Evolutionary conservation across 2,113 vertebrate species (phyloP), one percentile per base, ranked within the genome.

Genomic region (Lagopus leucura): DNA sequence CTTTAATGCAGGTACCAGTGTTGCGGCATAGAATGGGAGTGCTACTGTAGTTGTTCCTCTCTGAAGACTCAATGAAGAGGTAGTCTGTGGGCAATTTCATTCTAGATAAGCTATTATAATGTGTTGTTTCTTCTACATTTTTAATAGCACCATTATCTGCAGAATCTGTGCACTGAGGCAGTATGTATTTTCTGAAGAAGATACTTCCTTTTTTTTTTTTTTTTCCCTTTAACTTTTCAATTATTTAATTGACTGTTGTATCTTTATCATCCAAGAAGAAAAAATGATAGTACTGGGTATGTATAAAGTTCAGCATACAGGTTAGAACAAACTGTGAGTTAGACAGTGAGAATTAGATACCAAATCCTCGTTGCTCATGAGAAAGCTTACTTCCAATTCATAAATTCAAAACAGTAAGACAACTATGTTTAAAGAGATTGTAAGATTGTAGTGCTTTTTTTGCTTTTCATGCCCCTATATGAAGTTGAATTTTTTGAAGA

Each of bases 51-150:
- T 19, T 67, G 43, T 8, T 55, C 18, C 6, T 55, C 38, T 64
- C 11, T 21, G 45, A 55, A 28, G n/a, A 11, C 2, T 25, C 50
- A 28, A 0, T 16, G 4, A n/a, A 19, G n/a, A 47, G 20, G 18
- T 30, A 63, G 32, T 34, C 16, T 22, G n/a, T 32, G 8, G 30
- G 47, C 38, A 54, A 60, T 14, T 17, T 55, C 1, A 0, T 50
- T 3, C 57, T 30, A 0, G 34, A 61, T 38, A 50, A 28, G 19
- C 21, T 10, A 1, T 14, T 11, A 13, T 54, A 34, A 42, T 21
- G 16, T 47, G 4, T 30, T 6, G 8, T 78, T 20, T 10, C 32
- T 55, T 85, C 38, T 75, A 1, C 2, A 0, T 1, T 75, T 70
- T 42, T 45, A 64, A 45, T 5, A 9, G 32, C 12, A 24, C 5